Base-by-base conservation (phyloP, 2,888 invertebrate genomes). In the Hydrotaea cyrtoneurina region DNA sequence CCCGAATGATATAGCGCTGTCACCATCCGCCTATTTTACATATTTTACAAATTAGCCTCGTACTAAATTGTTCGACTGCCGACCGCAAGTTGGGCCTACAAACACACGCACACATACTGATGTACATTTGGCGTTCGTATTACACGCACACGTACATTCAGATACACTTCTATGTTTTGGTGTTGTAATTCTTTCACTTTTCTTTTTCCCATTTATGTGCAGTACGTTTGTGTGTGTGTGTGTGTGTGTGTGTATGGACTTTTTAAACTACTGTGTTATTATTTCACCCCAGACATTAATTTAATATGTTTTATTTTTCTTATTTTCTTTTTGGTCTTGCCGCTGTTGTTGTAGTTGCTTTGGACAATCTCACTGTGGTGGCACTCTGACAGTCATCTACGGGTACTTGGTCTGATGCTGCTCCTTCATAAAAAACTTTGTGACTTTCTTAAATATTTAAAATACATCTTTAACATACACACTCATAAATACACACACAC, bases 231-330 rank as follows among this genome's bases (percentile, higher is more conserved):
- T 39, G 10, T 8, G 39, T 39, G 39, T 39, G 4, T 39, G 7
- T 8, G 11, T 39, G 39, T 39, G 11, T 39, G 39, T 39, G 10
- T 8, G 39, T 36, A 39, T 3, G 21, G 23, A n/a, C 19, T 46
- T 21, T n/a, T 69, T 69, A 36, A 62, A 62, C 62, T 62, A 57
- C 26, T 23, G 31, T 50, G 39, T 62, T 66, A 64, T 64, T 57
- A 73, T 64, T 73, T 77, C 57, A 73, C n/a, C 62, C 57, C 62
- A 66, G 72, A 55, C 55, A 72, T 77, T 77, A 80, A 76, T 55
- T 80, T 55, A 23, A 36, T 62, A 13, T 59, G 36, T 53, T 43
- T 69, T 53, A 69, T 50, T 74, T 75, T 46, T 69, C 39, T 39
- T 31, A 66, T 31, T 31, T 10, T 69, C 46, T 11, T 59, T 19